These are phyloP conservation scores for Akabosia matsudoensis DNA, from an alignment of 1,140 invertebrate species.

Conservation along the genomic window DNA sequence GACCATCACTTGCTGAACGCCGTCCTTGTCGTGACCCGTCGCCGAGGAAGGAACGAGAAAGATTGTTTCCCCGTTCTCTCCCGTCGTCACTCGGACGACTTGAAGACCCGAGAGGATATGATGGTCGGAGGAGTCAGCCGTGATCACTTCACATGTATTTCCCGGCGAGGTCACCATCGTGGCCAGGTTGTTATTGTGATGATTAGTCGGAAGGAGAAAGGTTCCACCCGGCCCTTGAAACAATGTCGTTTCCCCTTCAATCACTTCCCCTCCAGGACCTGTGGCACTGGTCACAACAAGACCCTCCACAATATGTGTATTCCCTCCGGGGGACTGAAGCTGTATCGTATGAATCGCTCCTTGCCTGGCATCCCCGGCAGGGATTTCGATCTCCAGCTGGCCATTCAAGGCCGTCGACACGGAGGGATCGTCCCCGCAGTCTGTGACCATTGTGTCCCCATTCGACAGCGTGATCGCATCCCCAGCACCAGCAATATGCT, in stretches of 20 bases:
- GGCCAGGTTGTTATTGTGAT: background rate
- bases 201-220: background rate
- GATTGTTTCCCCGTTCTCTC: slow-evolving; percentile 16
- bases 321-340: slow-evolving; percentile 19
- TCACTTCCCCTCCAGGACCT: background rate
- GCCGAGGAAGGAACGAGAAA: slow-evolving; percentile 15
- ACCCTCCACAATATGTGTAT: slow-evolving; percentile 3
- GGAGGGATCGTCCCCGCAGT: background rate
- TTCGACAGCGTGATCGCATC: background rate
- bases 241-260: background rate
- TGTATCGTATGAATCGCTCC: slow-evolving; percentile 12
- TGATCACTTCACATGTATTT: background rate
- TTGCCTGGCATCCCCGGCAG: background rate
- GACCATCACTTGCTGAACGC: slow-evolving; percentile 6
- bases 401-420: slow-evolving; percentile 3
- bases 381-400: slow-evolving; percentile 9
- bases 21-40: background rate
- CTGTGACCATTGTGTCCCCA: background rate
- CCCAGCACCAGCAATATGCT: background rate
- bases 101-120: slow-evolving; percentile 18
- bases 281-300: slow-evolving; percentile 12
- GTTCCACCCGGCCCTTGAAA: background rate
- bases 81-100: background rate
- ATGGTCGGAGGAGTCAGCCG: background rate
- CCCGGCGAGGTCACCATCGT: background rate